Evolutionary conservation across 1,140 invertebrate species (phyloP).

Genomic region (Drosophila micromelanica): DNA sequence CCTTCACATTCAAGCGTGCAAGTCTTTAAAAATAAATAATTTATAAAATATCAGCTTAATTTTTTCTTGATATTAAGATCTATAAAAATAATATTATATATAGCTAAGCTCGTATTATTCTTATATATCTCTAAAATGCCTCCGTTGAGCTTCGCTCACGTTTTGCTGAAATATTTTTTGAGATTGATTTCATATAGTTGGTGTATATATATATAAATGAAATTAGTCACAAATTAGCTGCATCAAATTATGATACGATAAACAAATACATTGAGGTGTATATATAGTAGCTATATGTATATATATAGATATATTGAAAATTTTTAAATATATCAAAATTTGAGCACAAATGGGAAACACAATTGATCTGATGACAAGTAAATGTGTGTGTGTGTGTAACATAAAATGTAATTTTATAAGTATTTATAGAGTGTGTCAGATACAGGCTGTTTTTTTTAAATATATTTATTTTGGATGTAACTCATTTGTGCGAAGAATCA

Average conservation of each 20-base stretch:
- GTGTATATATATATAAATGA: conserved; percentile 44
- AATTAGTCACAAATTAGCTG: conserved; percentile 75
- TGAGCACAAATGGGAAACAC: conserved; percentile 58
- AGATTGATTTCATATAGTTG: conserved; percentile 8
- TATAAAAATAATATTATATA: conserved; percentile 21
- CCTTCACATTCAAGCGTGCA: conserved; percentile 79
- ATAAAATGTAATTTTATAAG: conserved; percentile 18
- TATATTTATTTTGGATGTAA: conserved; percentile 69
- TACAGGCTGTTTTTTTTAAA: not conserved
- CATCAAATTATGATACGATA: conserved; percentile 44
- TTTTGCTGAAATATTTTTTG: conserved; percentile 19
- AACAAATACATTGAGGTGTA: conserved; percentile 63
- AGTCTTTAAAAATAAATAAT: conserved; percentile 40
- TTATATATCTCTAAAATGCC: conserved; percentile 47
- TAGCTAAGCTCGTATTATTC: conserved; percentile 1
- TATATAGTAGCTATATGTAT: conserved; percentile 36
- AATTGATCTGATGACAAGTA: conserved; percentile 38
- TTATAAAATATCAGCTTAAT: conserved; percentile 8
- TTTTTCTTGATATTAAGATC: conserved; percentile 15
- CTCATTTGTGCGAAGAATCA: conserved; percentile 67
- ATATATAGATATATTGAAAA: conserved; percentile 21
- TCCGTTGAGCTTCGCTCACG: conserved; percentile 42
- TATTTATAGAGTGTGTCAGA: not conserved
- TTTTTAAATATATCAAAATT: conserved; percentile 27
- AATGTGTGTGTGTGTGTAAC: conserved; percentile 19